Conservation (phyloP, 35 echinoderm and acorn worm genomes). For the Anneissia japonica region DNA sequence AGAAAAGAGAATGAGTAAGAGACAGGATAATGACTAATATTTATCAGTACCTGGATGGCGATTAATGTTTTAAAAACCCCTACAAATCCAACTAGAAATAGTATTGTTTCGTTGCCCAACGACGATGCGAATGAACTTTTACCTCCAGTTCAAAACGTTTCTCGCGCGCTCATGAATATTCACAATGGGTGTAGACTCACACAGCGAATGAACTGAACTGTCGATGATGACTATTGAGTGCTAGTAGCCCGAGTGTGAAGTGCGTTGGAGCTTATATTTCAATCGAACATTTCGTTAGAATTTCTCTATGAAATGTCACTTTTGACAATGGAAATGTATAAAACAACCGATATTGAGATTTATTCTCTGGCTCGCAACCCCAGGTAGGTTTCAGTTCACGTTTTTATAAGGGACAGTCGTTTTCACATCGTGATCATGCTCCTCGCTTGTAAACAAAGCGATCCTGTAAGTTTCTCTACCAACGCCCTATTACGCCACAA, state of each 20-base stretch:
- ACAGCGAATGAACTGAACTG: not conserved
- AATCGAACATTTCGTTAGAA: not conserved
- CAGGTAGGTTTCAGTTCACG: not conserved
- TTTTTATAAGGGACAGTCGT: not conserved
- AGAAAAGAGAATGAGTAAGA: not conserved
- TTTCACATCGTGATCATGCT: not conserved
- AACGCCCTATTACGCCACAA: not conserved
- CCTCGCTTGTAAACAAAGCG: not conserved
- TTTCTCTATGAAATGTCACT: not conserved
- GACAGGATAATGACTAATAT: not conserved
- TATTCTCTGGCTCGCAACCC: not conserved
- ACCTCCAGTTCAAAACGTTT: not conserved
- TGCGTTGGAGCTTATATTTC: not conserved
- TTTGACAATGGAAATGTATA: not conserved
- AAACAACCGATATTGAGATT: not conserved
- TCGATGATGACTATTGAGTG: not conserved
- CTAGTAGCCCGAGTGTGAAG: not conserved
- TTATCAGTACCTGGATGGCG: not conserved
- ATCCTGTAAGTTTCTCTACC: not conserved
- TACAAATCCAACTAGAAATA: not conserved
- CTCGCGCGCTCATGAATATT: constrained; percentile 1
- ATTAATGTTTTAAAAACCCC: not conserved
- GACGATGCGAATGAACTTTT: not conserved
- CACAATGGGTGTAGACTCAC: not conserved
- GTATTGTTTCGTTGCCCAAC: not conserved